Conservation (phyloP, 2,797 vertebrate species). For the Diplodus sargus region DNA sequence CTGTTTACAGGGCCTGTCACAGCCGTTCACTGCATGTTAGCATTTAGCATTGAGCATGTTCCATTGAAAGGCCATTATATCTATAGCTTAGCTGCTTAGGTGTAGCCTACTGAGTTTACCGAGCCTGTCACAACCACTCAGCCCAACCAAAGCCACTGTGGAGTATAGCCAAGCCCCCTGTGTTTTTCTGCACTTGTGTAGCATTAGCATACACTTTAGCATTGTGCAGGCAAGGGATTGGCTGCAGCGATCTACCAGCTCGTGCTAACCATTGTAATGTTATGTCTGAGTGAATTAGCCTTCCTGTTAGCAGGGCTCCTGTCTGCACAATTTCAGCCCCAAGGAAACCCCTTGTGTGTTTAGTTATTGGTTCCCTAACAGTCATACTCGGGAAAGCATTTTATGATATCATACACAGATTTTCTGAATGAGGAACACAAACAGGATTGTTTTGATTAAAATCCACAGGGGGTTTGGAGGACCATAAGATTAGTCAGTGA, state of each 20-base stretch:
- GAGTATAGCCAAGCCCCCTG: constrained; percentile 57
- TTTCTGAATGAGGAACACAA: constrained; percentile 58
- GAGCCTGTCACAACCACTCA: constrained; percentile 75
- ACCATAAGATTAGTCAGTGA: constrained; percentile 35
- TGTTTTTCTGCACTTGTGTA: constrained; percentile 45
- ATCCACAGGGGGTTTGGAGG: constrained; percentile 42
- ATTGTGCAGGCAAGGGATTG: constrained; percentile 62
- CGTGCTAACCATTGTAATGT: constrained; percentile 71
- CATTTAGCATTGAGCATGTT: constrained; percentile 75
- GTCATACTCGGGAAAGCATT: constrained; percentile 53
- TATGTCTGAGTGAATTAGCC: constrained; percentile 78
- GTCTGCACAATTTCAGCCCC: constrained; percentile 72
- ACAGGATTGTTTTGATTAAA: constrained; percentile 67
- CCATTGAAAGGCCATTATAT: constrained; percentile 68
- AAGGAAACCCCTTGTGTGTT: constrained; percentile 65
- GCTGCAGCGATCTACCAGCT: constrained; percentile 59
- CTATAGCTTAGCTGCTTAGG: constrained; percentile 71
- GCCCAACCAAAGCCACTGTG: constrained; percentile 52
- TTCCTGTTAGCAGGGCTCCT: constrained; percentile 70
- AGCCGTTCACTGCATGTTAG: constrained; percentile 74
- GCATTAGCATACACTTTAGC: constrained; percentile 55
- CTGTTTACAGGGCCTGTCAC: constrained; percentile 79
- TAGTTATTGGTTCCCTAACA: constrained; percentile 65
- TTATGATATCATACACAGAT: constrained; percentile 63
- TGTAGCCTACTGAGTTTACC: constrained; percentile 73